Percentiles rank a stretch among this genome's conserved stretches.
These are phyloP conservation scores for Leuctra nigra DNA, from an alignment of 2,888 invertebrate species.

Conservation along the genomic window DNA sequence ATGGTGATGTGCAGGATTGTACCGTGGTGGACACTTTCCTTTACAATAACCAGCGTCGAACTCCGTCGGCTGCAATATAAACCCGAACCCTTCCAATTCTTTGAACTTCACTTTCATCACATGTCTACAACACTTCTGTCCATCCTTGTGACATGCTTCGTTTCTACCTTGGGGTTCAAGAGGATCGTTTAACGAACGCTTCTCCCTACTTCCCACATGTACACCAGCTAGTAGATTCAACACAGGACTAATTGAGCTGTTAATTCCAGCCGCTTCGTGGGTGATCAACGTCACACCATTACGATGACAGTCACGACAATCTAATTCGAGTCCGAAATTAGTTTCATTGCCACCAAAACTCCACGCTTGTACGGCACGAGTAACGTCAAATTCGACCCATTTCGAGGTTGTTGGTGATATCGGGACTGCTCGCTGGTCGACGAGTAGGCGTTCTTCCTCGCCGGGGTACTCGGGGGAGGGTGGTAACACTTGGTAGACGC, in stretches of 20 bases:
- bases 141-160: slow-evolving; percentile 17
- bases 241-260: slow-evolving; percentile 32
- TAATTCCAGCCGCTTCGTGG: slow-evolving; percentile 28
- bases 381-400: slow-evolving; percentile 56
- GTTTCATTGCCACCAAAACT: slow-evolving; percentile 38
- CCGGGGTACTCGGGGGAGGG: not conserved
- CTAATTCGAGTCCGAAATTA: slow-evolving; percentile 48
- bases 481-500: slow-evolving; percentile 31
- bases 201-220: slow-evolving; percentile 32
- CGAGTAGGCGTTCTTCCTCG: slow-evolving; percentile 35
- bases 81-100: slow-evolving; percentile 56
- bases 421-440: slow-evolving; percentile 39
- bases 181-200: slow-evolving; percentile 32
- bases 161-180: slow-evolving; percentile 30
- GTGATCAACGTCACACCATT: slow-evolving; percentile 40
- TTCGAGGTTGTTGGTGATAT: slow-evolving; percentile 40
- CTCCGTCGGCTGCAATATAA: slow-evolving; percentile 59
- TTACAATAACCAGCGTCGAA: slow-evolving; percentile 67
- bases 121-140: slow-evolving; percentile 54
- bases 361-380: slow-evolving; percentile 46
- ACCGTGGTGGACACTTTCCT: slow-evolving; percentile 59
- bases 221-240: slow-evolving; percentile 37
- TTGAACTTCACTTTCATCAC: slow-evolving; percentile 58
- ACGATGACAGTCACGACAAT: slow-evolving; percentile 44
- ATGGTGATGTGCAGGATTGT: slow-evolving; percentile 63